Base-by-base conservation (phyloP, 2,888 invertebrate species). In the Cristatella mucedo region DNA sequence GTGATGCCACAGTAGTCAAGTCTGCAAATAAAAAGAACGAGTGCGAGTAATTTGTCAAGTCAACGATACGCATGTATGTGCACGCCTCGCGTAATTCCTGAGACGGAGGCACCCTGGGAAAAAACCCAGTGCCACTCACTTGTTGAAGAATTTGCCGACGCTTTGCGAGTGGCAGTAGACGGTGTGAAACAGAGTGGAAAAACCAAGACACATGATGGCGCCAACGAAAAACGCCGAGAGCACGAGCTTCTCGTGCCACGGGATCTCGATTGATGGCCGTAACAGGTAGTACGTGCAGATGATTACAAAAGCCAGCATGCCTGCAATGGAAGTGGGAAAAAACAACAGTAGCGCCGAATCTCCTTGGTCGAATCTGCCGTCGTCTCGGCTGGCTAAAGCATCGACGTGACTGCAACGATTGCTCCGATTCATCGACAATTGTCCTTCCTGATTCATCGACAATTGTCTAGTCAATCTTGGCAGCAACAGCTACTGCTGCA, bases 1-100 rank as follows among this genome's bases (percentile, higher is more conserved):
- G 91, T 85, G 55, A 93, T 93, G 43, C 93, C 93, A 67, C 89
- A 87, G 68, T 93, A 93, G 69, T 95, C 93, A 60, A 95, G 70
- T 59, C 77, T 78, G 52, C 33, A 59, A 41, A 18, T 39, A 18
- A 36, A 29, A 29, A n/a, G 2, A 29, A 16, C 4, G n/a, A n/a
- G n/a, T n/a, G n/a, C n/a, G n/a, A n/a, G n/a, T n/a, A 44, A 29
- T 59, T 2, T n/a, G n/a, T n/a, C n/a, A n/a, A n/a, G n/a, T n/a
- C 18, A 20, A n/a, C n/a, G n/a, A n/a, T n/a, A n/a, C n/a, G n/a
- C n/a, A n/a, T n/a, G n/a, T n/a, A 26, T 9, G 26, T 26, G n/a
- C 26, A 9, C 26, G n/a, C 26, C 26, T 11, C 26, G 9, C n/a
- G 9, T 26, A n/a, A n/a, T n/a, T 26, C 26, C 9, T n/a, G 9